Evolutionary conservation across 2,888 invertebrate genomes (phyloP).

Genomic region (Cenopis cana): DNA sequence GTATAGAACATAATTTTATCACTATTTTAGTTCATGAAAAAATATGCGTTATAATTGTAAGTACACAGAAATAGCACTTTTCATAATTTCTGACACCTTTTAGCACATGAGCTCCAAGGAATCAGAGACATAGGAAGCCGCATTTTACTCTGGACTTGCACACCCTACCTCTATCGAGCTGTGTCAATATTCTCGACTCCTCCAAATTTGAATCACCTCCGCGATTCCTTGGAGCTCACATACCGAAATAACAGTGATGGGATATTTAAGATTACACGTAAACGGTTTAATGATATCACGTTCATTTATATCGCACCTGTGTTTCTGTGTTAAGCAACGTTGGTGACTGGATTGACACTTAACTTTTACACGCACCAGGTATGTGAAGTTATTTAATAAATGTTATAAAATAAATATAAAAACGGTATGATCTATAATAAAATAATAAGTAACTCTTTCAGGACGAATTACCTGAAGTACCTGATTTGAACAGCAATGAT

Average conservation of each 20-base stretch:
- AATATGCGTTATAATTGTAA: neutral
- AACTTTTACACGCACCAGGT: conserved; percentile 15
- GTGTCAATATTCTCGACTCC: neutral
- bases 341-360: conserved; percentile 29
- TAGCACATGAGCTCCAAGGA: neutral
- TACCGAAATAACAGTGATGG: neutral
- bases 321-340: conserved; percentile 4
- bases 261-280: neutral
- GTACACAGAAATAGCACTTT: neutral
- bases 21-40: neutral
- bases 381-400: conserved; percentile 10
- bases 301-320: conserved; percentile 8
- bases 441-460: conserved; percentile 15
- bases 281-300: neutral
- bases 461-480: conserved; percentile 4
- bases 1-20: neutral
- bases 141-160: no score
- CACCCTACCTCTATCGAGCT: neutral
- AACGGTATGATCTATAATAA: neutral
- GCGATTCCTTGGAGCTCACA: neutral
- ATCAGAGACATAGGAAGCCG: neutral
- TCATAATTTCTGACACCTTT: neutral
- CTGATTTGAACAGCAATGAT: conserved; percentile 2
- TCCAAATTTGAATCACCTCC: neutral
- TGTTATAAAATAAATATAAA: neutral